Conservation (phyloP, 2,113 vertebrate species). For the Malurus elegans region DNA sequence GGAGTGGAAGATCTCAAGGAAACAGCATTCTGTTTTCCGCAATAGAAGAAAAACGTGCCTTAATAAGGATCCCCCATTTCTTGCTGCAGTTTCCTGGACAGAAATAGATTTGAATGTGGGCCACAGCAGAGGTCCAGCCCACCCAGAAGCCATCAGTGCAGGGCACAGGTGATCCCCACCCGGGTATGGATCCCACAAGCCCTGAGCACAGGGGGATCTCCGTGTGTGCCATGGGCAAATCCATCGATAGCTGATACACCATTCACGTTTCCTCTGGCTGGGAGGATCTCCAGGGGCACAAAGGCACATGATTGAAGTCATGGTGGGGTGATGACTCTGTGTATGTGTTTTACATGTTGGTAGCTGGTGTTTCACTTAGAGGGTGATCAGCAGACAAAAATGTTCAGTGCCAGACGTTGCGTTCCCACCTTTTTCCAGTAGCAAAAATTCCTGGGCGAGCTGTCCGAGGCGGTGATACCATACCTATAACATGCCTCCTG, state of each 20-base stretch:
- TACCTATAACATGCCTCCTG: background rate
- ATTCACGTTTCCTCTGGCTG: background rate
- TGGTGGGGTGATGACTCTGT: background rate
- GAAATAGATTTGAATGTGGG: background rate
- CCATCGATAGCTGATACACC: background rate
- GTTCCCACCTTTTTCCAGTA: background rate
- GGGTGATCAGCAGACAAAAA: background rate
- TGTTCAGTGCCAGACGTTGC: background rate
- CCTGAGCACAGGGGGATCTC: accelerated
- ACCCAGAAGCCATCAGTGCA: background rate
- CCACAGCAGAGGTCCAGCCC: background rate
- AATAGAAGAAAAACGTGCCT: background rate
- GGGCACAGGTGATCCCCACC: background rate
- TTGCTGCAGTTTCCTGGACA: background rate
- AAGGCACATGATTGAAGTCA: background rate
- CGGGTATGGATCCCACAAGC: background rate
- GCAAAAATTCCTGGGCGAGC: background rate
- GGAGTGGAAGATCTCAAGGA: background rate
- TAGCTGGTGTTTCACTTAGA: background rate
- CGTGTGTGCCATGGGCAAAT: background rate
- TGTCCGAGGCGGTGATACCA: background rate
- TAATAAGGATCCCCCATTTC: background rate
- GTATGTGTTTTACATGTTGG: background rate
- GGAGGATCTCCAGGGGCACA: background rate
- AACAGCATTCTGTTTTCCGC: background rate